Percentiles rank a stretch among this genome's conserved stretches.
These are phyloP conservation scores for Polypterus senegalus DNA, from an alignment of 2,113 vertebrate species.

Conservation along the genomic window DNA sequence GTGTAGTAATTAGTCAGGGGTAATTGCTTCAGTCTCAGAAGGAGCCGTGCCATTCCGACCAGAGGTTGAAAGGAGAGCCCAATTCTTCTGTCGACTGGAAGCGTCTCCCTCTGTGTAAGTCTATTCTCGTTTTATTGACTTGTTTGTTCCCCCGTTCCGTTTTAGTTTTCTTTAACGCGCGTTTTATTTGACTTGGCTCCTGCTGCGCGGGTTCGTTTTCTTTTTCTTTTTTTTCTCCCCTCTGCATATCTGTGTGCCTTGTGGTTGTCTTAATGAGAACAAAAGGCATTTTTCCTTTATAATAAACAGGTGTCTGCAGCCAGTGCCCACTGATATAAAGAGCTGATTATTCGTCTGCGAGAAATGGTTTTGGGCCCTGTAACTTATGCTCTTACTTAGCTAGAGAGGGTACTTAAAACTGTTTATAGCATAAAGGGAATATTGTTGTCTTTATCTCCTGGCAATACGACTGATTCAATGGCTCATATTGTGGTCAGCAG, in stretches of 20 bases:
- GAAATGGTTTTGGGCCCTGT: neutral
- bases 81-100: no score
- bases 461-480: no score
- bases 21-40: no score
- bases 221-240: neutral
- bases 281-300: neutral
- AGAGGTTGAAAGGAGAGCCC: no score
- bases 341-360: neutral
- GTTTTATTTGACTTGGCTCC: neutral
- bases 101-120: no score
- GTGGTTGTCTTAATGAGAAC: conserved; percentile 1
- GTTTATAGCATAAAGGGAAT: no score
- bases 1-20: no score
- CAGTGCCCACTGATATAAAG: neutral
- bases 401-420: no score
- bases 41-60: no score
- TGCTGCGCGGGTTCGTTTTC: neutral
- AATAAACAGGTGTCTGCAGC: conserved; percentile 1
- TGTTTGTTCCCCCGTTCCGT: neutral
- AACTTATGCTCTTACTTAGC: no score
- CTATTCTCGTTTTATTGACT: neutral
- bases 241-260: neutral
- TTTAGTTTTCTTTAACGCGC: neutral
- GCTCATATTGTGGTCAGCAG: no score
- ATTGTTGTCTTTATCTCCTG: no score